These are phyloP conservation scores for Oreotragus oreotragus DNA, from an alignment of 2,113 vertebrate genomes.

Conservation along the genomic window DNA sequence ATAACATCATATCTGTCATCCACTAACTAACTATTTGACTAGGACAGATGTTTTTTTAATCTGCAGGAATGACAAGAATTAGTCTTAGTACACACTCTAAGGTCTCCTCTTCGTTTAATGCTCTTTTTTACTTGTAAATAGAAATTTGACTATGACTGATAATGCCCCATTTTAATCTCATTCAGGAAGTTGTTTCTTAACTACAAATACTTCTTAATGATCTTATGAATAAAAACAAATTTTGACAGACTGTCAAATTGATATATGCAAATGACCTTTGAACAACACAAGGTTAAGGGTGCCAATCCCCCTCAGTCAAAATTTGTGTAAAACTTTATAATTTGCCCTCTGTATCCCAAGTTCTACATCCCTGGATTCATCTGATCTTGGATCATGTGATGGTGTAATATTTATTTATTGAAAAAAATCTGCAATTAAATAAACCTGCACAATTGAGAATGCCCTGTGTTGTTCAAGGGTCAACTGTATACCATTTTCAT, in stretches of 20 bases:
- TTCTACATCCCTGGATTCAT: background rate
- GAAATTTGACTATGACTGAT: constrained; percentile 8
- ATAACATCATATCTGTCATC: background rate
- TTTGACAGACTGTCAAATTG: background rate
- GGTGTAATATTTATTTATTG: background rate
- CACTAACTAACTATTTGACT: background rate
- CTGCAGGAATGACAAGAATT: background rate
- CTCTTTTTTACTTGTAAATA: background rate
- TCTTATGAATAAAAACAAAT: background rate
- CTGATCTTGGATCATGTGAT: background rate
- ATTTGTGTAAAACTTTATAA: background rate
- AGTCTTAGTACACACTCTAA: background rate
- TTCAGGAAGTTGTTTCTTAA: background rate
- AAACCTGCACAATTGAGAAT: background rate
- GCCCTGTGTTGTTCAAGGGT: background rate
- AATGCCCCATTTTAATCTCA: background rate
- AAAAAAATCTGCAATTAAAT: background rate
- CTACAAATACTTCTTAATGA: background rate
- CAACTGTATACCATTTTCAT: background rate
- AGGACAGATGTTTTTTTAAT: background rate
- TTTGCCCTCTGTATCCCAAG: background rate
- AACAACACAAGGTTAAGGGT: background rate
- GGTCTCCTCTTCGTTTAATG: background rate
- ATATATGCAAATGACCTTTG: background rate
- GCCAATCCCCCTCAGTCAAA: background rate